phyloP scores from a whole-genome alignment of 1,140 invertebrate species.

The Protaetia brevitarsis region DNA sequence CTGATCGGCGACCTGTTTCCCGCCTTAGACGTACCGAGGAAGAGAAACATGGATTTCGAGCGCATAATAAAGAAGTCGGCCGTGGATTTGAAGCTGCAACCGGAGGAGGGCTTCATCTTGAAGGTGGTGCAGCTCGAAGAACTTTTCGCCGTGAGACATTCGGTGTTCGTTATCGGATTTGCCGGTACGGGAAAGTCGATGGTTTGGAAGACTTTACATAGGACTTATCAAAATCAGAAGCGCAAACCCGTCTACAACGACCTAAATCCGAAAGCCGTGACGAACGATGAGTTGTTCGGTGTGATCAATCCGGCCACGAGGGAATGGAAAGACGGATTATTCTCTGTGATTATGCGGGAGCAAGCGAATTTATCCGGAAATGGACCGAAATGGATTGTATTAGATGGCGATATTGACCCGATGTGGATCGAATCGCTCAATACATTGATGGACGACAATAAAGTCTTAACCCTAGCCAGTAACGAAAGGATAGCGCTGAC shows the following conservation, averaged over 20 bases:
- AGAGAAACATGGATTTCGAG: slow-evolving; percentile 81
- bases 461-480: slow-evolving; percentile 86
- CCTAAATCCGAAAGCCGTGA: slow-evolving; percentile 93
- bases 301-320: slow-evolving; percentile 91
- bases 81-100: slow-evolving; percentile 80
- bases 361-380: slow-evolving; percentile 83
- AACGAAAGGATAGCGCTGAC: slow-evolving; percentile 93
- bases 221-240: slow-evolving; percentile 74
- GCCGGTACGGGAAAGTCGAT: slow-evolving; percentile 92
- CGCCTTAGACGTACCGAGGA: slow-evolving; percentile 81
- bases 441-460: slow-evolving; percentile 83
- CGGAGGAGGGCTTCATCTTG: slow-evolving; percentile 85
- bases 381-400: slow-evolving; percentile 92
- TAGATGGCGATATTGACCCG: slow-evolving; percentile 95
- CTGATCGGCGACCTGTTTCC: slow-evolving; percentile 88
- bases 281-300: slow-evolving; percentile 94
- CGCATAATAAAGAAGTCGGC: slow-evolving; percentile 72
- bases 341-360: slow-evolving; percentile 90
- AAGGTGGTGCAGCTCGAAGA: slow-evolving; percentile 91
- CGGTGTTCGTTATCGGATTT: slow-evolving; percentile 88
- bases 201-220: slow-evolving; percentile 88
- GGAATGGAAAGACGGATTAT: slow-evolving; percentile 96
- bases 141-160: slow-evolving; percentile 88
- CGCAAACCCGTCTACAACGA: slow-evolving; percentile 83
- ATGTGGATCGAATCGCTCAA: slow-evolving; percentile 97